phyloP scores from a whole-genome alignment of 2,888 invertebrate genomes.

The Mechanitis messenoides region DNA sequence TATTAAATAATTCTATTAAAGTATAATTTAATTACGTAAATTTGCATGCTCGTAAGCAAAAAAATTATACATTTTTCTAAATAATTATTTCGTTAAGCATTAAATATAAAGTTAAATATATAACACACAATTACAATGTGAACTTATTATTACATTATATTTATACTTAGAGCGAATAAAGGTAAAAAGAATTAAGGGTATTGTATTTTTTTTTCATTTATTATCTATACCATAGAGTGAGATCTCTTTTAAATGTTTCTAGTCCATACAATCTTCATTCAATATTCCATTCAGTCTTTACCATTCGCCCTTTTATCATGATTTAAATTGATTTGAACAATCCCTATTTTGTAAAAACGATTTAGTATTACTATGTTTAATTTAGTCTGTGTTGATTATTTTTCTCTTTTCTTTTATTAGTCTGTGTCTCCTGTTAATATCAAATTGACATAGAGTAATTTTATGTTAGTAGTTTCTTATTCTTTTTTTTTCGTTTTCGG shows the following conservation, averaged over 20 bases:
- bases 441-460: no score
- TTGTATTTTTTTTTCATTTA: not conserved
- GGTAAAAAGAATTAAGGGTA: conserved; percentile 19
- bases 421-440: no score
- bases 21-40: not conserved
- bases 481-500: no score
- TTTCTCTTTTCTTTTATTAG: no score
- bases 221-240: not conserved
- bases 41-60: not conserved
- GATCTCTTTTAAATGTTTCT: not conserved
- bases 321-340: no score
- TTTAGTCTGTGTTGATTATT: no score
- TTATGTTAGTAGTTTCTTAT: no score
- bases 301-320: no score
- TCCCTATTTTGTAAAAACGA: no score
- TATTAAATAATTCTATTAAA: conserved; percentile 1
- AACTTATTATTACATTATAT: conserved; percentile 18
- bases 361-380: no score
- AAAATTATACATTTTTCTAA: conserved; percentile 3
- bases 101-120: no score
- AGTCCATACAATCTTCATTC: not conserved
- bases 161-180: conserved; percentile 20
- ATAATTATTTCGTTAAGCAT: not conserved
- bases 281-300: no score
- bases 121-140: conserved; percentile 3